Percentiles rank a stretch among this genome's conserved stretches.
Evolutionary conservation across 2,113 vertebrate species (phyloP).

Genomic region (Probosciger aterrimus): DNA sequence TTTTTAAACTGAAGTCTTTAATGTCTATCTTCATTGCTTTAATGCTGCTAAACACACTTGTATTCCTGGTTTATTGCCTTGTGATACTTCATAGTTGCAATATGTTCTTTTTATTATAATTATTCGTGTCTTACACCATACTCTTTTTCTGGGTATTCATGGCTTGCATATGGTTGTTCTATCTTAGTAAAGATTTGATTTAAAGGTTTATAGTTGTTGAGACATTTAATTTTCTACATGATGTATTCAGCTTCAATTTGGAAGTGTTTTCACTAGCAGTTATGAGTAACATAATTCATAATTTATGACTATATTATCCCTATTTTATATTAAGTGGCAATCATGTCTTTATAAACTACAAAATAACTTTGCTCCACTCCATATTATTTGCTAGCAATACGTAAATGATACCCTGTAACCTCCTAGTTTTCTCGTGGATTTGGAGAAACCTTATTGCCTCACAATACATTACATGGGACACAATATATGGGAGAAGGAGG

Average conservation of each 20-base stretch:
- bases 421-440: neutral
- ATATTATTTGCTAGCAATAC: neutral
- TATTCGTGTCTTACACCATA: neutral
- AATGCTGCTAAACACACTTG: neutral
- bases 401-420: neutral
- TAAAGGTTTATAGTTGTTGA: conserved; percentile 12
- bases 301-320: neutral
- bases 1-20: conserved; percentile 29
- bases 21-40: neutral
- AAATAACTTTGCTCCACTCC: neutral
- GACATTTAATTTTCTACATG: neutral
- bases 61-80: conserved; percentile 3
- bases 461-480: neutral
- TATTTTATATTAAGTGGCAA: neutral
- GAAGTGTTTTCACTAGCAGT: neutral
- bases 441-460: neutral
- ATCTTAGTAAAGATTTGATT: neutral
- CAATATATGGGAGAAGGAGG: neutral
- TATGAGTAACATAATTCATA: neutral
- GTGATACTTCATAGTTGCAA: neutral
- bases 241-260: neutral
- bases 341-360: neutral
- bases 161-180: neutral
- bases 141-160: neutral
- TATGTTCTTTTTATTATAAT: conserved; percentile 19